phyloP scores from a whole-genome alignment of 2,888 invertebrate species.

The Opisthograptis luteolata region DNA sequence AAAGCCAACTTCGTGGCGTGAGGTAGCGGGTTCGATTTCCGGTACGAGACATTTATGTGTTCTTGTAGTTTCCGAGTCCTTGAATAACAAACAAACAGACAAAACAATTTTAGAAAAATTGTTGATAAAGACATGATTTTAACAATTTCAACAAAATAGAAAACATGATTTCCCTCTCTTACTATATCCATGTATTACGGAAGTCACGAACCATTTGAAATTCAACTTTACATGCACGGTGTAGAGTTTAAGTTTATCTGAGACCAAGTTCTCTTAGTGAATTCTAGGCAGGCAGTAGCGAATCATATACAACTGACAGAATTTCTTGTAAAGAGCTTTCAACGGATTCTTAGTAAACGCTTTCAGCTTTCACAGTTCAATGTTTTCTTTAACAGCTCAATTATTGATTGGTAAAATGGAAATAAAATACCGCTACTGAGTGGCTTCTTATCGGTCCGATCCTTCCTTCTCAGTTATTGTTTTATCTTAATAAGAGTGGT shows the following conservation, averaged over 20 bases:
- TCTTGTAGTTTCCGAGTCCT: too few relatives aligned
- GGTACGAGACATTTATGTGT: too few relatives aligned
- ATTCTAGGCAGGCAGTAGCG: slow-evolving; percentile 5
- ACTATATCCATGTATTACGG: neutral
- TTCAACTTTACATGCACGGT: neutral
- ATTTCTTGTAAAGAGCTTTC: slow-evolving; percentile 15
- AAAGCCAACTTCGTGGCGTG: too few relatives aligned
- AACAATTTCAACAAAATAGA: too few relatives aligned
- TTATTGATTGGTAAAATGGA: slow-evolving; percentile 11
- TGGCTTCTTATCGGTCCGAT: neutral
- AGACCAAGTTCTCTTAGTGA: neutral
- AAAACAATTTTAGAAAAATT: too few relatives aligned
- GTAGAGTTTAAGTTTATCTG: slow-evolving; percentile 4
- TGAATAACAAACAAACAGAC: too few relatives aligned
- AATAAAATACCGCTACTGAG: slow-evolving; percentile 2
- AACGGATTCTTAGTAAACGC: slow-evolving; percentile 7
- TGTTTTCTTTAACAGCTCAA: slow-evolving; percentile 8
- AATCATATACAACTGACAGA: slow-evolving; percentile 19
- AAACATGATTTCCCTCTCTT: neutral
- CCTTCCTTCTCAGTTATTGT: too few relatives aligned
- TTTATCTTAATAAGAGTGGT: neutral
- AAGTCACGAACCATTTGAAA: neutral
- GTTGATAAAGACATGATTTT: too few relatives aligned
- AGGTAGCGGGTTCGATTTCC: too few relatives aligned
- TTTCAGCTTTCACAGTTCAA: slow-evolving; percentile 16